These are phyloP conservation scores for Cephalopterus ornatus DNA, from an alignment of 2,113 vertebrate species.

Conservation along the genomic window DNA sequence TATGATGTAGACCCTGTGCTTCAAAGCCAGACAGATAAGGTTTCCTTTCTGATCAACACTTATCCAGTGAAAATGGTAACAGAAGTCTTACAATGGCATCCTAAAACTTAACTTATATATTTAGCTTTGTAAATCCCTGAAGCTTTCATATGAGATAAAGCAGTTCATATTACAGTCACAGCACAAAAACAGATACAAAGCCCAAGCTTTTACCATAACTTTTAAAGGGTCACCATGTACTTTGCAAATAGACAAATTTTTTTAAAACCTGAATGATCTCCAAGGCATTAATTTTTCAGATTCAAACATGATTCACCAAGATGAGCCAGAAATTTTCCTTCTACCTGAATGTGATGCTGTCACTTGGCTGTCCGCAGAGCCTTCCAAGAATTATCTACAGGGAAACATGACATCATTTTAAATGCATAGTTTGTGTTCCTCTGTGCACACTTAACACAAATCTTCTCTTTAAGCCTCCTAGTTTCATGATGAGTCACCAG, in stretches of 20 bases:
- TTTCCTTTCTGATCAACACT: conserved; percentile 29
- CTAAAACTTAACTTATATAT: conserved; percentile 27
- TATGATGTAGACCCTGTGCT: not conserved
- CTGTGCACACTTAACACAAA: not conserved
- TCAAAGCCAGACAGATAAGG: conserved; percentile 8
- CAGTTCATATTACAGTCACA: not conserved
- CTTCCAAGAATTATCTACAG: not conserved
- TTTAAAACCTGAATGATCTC: not conserved
- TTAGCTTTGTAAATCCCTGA: not conserved
- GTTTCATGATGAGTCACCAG: not conserved
- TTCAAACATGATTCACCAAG: not conserved
- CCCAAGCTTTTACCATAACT: not conserved
- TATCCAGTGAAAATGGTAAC: not conserved
- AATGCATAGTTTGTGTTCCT: not conserved
- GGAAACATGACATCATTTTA: not conserved
- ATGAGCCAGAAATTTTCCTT: not conserved
- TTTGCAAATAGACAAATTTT: not conserved
- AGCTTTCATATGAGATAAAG: not conserved
- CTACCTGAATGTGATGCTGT: not conserved
- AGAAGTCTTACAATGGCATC: not conserved
- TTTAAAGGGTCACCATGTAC: not conserved
- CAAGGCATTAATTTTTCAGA: not conserved
- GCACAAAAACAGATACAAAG: not conserved
- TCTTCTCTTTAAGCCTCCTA: not conserved
- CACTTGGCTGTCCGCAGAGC: not conserved